Evolutionary conservation across 2,888 invertebrate genomes (phyloP), one percentile per base, ranked within the genome.

Genomic region (Lottia gigantea): DNA sequence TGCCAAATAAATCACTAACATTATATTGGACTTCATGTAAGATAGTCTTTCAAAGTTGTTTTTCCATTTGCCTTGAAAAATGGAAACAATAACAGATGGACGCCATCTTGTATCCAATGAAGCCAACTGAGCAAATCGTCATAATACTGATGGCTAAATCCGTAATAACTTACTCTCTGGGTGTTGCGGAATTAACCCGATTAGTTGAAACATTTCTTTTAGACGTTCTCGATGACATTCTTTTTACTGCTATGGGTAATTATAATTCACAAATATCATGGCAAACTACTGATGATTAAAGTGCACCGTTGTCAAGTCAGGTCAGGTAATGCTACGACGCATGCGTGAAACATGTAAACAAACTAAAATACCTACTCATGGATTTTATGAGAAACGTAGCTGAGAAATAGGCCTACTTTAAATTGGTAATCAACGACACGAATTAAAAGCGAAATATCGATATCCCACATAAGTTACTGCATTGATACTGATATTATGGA

Each of bases 101-200:
- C 74, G 83, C 84, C 84, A 84, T 84, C 68, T 84, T 84, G 84
- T 84, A 80, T 80, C 82, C 75, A 84, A 81, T 72, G 70, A 75
- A 62, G 46, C 26, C 25, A 68, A 47, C 45, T 16, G 40, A 26
- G 26, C 45, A 12, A 64, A 70, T 15, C 47, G 68, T 46, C 46
- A 66, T 62, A n/a, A 23, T 55, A 19, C 49, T 55, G 55, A 26
- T 67, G 61, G 12, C 26, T 7, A 15, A 40, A 16, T 1, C 40
- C 25, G 49, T n/a, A 46, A 8, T 23, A 55, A 80, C 83, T 84
- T 81, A 85, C 85, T 85, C 83, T 76, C 83, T 82, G 25, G 81
- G 82, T 23, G 81, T 81, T 11, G 81, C 85, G 64, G 85, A 85
- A 68, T 76, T 81, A 64, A 82, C 80, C 74, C 85, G 73, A 67